Percentiles rank a stretch among this genome's conserved stretches.
phyloP scores from a whole-genome alignment of 2,888 invertebrate genomes.

The Thymelicus acteon region DNA sequence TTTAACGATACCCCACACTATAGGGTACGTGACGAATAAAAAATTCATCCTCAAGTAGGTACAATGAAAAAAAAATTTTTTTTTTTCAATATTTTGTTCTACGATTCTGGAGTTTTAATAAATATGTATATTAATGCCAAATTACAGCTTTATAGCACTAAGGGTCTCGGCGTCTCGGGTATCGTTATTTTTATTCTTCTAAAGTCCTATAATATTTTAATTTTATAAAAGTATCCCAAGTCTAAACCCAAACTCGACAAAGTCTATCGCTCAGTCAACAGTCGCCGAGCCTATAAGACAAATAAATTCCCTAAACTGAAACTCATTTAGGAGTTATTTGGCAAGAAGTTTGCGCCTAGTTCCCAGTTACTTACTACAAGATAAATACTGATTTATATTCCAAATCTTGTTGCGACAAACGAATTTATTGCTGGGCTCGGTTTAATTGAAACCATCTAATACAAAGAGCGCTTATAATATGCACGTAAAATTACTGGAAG shows the following conservation, averaged over 20 bases:
- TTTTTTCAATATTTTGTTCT: too few species aligned
- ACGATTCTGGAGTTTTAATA: too few species aligned
- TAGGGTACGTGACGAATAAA: too few species aligned
- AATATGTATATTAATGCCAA: too few species aligned
- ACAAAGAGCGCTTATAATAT: constrained; percentile 40
- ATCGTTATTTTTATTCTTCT: too few species aligned
- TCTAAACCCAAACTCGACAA: neutral
- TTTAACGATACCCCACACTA: too few species aligned
- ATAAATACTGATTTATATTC: constrained; percentile 48
- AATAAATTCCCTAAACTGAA: constrained; percentile 23
- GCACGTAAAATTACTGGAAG: constrained; percentile 27
- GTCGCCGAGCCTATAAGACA: constrained; percentile 1
- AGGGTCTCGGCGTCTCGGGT: too few species aligned
- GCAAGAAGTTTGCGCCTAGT: constrained; percentile 19
- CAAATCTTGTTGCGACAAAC: constrained; percentile 48
- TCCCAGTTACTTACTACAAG: constrained; percentile 39
- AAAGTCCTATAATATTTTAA: neutral
- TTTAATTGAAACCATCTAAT: constrained; percentile 54
- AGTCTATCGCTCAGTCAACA: constrained; percentile 6
- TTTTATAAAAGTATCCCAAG: neutral
- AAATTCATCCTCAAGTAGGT: too few species aligned
- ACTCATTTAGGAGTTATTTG: constrained; percentile 34
- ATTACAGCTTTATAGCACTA: too few species aligned
- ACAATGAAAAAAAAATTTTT: too few species aligned
- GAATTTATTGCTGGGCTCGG: constrained; percentile 49